Evolutionary conservation across 2,888 invertebrate species (phyloP), one percentile per base, ranked within the genome.

Genomic region (Siphonodentalium dalli): DNA sequence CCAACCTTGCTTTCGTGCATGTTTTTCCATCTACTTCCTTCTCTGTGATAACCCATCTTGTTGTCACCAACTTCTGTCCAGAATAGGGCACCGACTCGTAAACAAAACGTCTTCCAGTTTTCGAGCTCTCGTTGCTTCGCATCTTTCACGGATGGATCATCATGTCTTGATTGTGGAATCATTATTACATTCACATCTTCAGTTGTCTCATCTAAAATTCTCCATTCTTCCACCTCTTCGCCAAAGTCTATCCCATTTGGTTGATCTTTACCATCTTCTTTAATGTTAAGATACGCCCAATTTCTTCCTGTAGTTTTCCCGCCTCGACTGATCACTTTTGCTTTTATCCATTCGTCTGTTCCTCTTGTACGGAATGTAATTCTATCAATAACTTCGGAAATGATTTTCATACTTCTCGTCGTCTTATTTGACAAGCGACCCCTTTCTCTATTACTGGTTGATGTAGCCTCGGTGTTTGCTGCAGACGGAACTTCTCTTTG

Each of bases 291-390:
- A 48, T 51, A 58, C 6, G 48, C 35, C 34, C 40, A 39, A 24
- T 61, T 58, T 37, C 55, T 58, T 34, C 54, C 48, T 15, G 33
- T 54, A 28, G 50, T 29, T 29, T 60, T 61, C 37, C 57, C 51
- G 23, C 57, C 40, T 48, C 39, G 33, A 24, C 49, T 38, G 27
- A 49, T 13, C 20, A 48, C 35, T 39, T 27, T 47, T 8, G 52
- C 57, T 39, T 55, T 55, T 13, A 34, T 31, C 50, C 50, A 55
- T 13, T 18, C 34, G 11, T 50, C 23, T 44, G 23, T 45, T 23
- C 34, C 41, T 27, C 35, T 44, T 1, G 18, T 15, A 13, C 20
- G 15, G n/a, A 26, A 42, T 15, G 24, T 34, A 26, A 53, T 45
- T 6, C 27, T 39, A 4, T 57, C 43, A 44, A 39, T 41, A n/a